Evolutionary conservation across 2,888 invertebrate genomes (phyloP), one percentile per base, ranked within the genome.

Genomic region (Nematopogon swammerdamellus): DNA sequence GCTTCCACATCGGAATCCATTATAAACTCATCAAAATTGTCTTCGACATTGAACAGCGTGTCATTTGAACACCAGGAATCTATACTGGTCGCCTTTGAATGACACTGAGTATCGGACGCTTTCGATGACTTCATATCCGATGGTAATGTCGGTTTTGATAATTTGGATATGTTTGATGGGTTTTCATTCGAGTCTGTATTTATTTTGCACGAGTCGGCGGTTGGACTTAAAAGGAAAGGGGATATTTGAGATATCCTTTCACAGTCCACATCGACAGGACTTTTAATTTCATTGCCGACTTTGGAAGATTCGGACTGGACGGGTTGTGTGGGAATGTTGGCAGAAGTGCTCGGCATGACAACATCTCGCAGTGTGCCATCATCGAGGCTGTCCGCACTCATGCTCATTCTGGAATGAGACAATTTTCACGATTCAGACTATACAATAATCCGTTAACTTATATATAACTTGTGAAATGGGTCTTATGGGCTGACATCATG

Each of bases 21-120:
- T 2, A 65, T 73, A 11, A 79, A 59, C 56, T 80, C 80, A 51
- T 80, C 80, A 57, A 80, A 80, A 54, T 80, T 79, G 51, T 85
- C 85, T 59, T 85, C 85, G 29, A 85, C 77, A 58, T 85, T 85
- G 62, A 85, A 85, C 2, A 85, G 64, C 1, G 85, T 85, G 57
- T 85, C 85, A 61, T 85, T 85, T 19, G 85, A 85, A 63, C 85
- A 85, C 75, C 84, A 85, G 2, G 84, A 85, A 59, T 84, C 84
- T 56, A 84, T 84, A 63, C 84, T 84, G 25, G 83, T 83, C 1
- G 85, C 83, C 60, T 80, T 80, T 2, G 79, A 77, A 18, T 75
- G 63, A 53, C 74, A 72, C 53, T 72, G 73, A 16, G 72, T 72
- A 58, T 80, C 77, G 29, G 72, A 69, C 6, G 73, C 72, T 54